phyloP scores from a whole-genome alignment of 1,140 invertebrate species.

The Eciton burchellii region DNA sequence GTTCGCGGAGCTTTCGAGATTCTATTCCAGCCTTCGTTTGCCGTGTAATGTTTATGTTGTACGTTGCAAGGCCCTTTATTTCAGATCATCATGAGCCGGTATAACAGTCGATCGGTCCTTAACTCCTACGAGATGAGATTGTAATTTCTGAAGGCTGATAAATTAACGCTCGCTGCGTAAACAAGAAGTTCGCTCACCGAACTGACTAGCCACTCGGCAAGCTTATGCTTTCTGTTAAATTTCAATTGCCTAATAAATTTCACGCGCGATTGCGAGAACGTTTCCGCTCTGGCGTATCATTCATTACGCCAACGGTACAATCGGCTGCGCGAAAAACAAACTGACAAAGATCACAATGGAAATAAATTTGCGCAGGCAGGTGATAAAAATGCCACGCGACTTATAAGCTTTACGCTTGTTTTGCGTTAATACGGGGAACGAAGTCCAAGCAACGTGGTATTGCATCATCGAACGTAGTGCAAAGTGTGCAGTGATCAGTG shows the following conservation, averaged over 20 bases:
- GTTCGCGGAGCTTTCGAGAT: not conserved
- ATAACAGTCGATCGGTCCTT: too few relatives aligned
- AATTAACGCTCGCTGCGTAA: too few relatives aligned
- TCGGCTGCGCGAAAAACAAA: slow-evolving; percentile 1
- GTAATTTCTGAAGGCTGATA: too few relatives aligned
- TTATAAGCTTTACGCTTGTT: not conserved
- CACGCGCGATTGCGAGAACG: not conserved
- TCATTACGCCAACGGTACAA: not conserved
- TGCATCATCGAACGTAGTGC: slow-evolving; percentile 22
- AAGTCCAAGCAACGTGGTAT: slow-evolving; percentile 20
- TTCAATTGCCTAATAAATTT: not conserved
- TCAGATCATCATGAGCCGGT: too few relatives aligned
- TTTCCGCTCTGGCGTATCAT: not conserved
- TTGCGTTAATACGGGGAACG: not conserved
- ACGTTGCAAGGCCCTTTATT: too few relatives aligned
- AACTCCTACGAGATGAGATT: too few relatives aligned
- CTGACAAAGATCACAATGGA: not conserved
- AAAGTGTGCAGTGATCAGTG: not conserved
- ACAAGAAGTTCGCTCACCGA: too few relatives aligned
- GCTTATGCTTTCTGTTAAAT: not conserved
- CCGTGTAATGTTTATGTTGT: too few relatives aligned
- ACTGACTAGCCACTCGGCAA: too few relatives aligned
- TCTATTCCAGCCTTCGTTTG: not conserved
- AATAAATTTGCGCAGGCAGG: slow-evolving; percentile 13
- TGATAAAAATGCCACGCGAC: not conserved